Conservation (phyloP, 2,113 vertebrate genomes). For the Hydrochoerus hydrochaeris region DNA sequence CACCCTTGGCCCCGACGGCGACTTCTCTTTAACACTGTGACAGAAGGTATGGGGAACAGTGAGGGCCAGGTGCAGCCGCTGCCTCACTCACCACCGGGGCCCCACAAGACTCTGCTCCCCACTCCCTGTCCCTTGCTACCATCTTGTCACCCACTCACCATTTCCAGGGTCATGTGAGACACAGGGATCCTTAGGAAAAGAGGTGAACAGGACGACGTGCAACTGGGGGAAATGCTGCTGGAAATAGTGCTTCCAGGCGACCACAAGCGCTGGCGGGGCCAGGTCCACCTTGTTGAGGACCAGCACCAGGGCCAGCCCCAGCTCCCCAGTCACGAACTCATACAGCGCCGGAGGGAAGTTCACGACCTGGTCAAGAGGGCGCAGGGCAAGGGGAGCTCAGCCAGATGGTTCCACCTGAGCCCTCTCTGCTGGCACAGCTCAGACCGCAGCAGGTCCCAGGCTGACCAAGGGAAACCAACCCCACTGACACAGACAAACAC, state of each 20-base stretch:
- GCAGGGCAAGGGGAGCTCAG: neutral
- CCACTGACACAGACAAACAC: neutral
- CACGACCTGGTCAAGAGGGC: constrained; percentile 87
- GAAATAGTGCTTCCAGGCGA: constrained; percentile 95
- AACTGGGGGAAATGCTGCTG: constrained; percentile 90
- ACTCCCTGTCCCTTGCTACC: neutral
- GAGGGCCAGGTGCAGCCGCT: no score
- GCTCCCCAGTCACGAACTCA: constrained; percentile 90
- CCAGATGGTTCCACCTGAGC: no score
- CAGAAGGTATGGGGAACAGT: neutral
- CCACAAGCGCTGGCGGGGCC: constrained; percentile 89
- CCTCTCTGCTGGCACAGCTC: neutral
- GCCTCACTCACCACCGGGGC: neutral
- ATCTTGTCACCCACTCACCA: constrained; percentile 70
- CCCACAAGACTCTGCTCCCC: neutral
- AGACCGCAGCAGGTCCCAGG: neutral
- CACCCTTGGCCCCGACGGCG: constrained; percentile 88
- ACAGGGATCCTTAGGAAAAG: constrained; percentile 89
- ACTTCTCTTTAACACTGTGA: constrained; percentile 92
- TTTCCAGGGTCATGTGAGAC: constrained; percentile 76
- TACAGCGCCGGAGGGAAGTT: constrained; percentile 93
- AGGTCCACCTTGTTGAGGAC: constrained; percentile 95
- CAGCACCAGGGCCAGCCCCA: constrained; percentile 90
- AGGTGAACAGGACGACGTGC: constrained; percentile 92
- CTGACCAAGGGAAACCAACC: neutral